A percentile compares a stretch with the other conserved stretches of the same genome.
phyloP scores from a whole-genome alignment of 2,797 vertebrate species.

The Siniperca obscura region DNA sequence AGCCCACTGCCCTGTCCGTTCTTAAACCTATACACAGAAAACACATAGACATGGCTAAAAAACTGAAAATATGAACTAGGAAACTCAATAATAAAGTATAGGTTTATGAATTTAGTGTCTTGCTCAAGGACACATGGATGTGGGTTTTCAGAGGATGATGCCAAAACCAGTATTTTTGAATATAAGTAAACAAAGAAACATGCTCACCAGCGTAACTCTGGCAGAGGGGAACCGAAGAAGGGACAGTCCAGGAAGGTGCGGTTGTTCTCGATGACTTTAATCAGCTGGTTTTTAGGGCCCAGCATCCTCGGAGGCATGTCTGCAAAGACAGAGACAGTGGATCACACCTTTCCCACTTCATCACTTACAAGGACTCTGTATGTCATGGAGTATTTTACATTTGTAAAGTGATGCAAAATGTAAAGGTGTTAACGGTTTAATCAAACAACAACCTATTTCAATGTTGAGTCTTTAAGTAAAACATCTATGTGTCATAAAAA shows the following conservation, averaged over 20 bases:
- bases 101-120: background rate
- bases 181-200: background rate
- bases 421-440: background rate
- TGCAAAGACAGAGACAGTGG: constrained; percentile 54
- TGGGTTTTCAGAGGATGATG: background rate
- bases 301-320: constrained; percentile 93
- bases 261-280: constrained; percentile 93
- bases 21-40: constrained; percentile 91
- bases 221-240: constrained; percentile 96
- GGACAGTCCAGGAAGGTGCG: constrained; percentile 92
- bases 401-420: background rate
- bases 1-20: constrained; percentile 96
- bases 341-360: background rate
- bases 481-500: background rate
- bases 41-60: background rate
- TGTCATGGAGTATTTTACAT: background rate
- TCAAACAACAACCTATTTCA: background rate
- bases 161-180: background rate
- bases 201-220: constrained; percentile 93
- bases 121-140: background rate
- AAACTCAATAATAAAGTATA: too few species aligned
- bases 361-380: background rate
- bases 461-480: background rate
- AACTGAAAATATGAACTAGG: background rate
- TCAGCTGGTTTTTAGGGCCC: constrained; percentile 90